Conservation (phyloP, 2,113 vertebrate genomes). For the Mystacornis crossleyi region DNA sequence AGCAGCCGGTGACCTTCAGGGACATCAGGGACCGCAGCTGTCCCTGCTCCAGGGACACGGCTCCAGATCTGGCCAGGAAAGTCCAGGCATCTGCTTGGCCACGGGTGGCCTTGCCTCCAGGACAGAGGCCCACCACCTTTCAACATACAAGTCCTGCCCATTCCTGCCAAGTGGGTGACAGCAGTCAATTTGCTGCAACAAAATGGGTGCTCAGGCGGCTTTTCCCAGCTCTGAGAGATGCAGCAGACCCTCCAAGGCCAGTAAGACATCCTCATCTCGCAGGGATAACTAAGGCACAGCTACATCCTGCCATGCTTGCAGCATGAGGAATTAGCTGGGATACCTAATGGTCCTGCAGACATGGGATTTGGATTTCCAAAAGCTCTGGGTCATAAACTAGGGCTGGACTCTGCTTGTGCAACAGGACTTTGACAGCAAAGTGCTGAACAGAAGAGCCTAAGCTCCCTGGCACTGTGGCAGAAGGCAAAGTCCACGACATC, state of each 20-base stretch:
- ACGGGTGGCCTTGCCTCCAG: background rate
- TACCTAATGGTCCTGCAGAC: background rate
- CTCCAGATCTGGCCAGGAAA: background rate
- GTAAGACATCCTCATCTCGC: background rate
- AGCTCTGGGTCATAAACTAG: background rate
- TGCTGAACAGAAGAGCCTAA: background rate
- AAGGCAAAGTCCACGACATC: background rate
- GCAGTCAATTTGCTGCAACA: background rate
- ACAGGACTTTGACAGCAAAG: background rate
- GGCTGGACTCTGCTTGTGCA: background rate
- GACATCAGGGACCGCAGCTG: background rate
- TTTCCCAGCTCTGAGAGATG: background rate
- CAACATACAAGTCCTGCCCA: background rate
- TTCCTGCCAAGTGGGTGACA: background rate
- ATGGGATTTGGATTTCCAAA: background rate
- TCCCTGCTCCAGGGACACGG: background rate
- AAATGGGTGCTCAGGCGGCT: background rate
- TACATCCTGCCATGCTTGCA: accelerated
- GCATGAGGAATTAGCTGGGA: background rate
- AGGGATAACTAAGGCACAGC: background rate
- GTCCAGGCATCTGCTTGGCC: background rate
- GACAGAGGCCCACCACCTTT: background rate
- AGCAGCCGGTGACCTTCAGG: slow-evolving; percentile 39
- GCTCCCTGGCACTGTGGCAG: background rate
- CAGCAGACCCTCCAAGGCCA: background rate